Percentiles rank a stretch among this genome's conserved stretches.
phyloP scores from a whole-genome alignment of 1,140 invertebrate species.

The Ostrea edulis region DNA sequence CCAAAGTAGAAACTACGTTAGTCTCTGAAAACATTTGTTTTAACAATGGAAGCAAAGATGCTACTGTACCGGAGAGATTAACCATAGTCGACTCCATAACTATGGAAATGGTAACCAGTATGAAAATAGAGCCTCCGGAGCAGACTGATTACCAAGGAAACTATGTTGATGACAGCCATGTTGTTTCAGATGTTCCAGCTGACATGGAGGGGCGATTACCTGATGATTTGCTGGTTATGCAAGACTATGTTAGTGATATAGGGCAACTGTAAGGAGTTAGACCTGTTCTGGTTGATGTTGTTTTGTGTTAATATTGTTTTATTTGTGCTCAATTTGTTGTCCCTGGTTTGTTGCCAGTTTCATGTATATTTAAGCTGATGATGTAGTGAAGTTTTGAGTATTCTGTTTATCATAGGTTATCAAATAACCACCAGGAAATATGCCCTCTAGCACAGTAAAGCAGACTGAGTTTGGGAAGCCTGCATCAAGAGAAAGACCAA shows the following conservation, averaged over 20 bases:
- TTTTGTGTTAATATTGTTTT: too few relatives aligned
- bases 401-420: background rate
- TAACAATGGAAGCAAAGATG: background rate
- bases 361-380: background rate
- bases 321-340: background rate
- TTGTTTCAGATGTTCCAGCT: background rate
- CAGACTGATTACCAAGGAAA: background rate
- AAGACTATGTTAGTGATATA: slow-evolving; percentile 15
- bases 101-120: slow-evolving; percentile 6
- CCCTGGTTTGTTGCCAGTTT: background rate
- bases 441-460: too few relatives aligned
- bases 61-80: slow-evolving; percentile 6
- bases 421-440: too few relatives aligned
- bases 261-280: background rate
- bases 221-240: slow-evolving; percentile 21
- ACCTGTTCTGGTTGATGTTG: background rate
- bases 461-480: too few relatives aligned
- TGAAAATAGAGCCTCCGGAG: slow-evolving; percentile 1
- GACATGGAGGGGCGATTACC: background rate
- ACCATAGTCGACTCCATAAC: background rate
- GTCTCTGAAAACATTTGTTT: background rate
- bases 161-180: background rate
- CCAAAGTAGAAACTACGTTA: background rate
- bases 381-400: background rate
- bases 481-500: too few relatives aligned